Base-by-base conservation (phyloP, 37 sponge, comb jelly and placozoan species). In the Chondrilla cf. caribensis region DNA sequence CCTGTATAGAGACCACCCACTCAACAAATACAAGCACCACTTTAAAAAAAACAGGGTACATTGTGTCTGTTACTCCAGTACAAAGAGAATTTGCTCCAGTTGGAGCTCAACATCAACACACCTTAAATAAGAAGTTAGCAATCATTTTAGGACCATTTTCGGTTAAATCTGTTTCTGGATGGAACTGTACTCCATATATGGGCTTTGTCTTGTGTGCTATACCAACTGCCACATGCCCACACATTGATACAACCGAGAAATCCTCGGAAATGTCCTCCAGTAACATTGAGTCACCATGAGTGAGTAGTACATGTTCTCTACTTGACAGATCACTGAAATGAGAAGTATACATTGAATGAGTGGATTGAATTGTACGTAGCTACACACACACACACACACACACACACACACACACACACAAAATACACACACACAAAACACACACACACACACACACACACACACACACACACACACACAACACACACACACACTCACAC, bases 121-220 rank as follows among this genome's bases (percentile, higher is more conserved):
- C 90, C 25, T 78, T 86, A 21, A 77, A 91, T 24, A 93, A 87
- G 59, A 96, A 96, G 88, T 96, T 96, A 36, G 60, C 58, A 17
- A 96, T 21, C 44, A 96, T 93, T 3, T 66, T 21, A 35, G 17
- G 17, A 14, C 97, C 97, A 36, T 96, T 85, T 6, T 28, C 57
- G 0, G 91, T 88, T 21, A 93, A 89, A 59, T 96, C 89, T 1
- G 90, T 93, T 65, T 96, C 97, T 15, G 97, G 97, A 58, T 96
- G 97, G 59, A 96, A 96, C 87, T 96, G 97, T 18, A 96, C 81
- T 2, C 97, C 97, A 87, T 77, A 93, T 26, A 96, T 73, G 3
- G 80, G 85, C 70, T 51, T 57, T 14, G 29, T 39, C 35, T 29
- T n/a, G 84, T 96, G 88, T 14, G 71, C 64, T 38, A 96, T 32